These are phyloP conservation scores for Botia almorhae DNA, from an alignment of 2,797 vertebrate genomes.

Conservation along the genomic window DNA sequence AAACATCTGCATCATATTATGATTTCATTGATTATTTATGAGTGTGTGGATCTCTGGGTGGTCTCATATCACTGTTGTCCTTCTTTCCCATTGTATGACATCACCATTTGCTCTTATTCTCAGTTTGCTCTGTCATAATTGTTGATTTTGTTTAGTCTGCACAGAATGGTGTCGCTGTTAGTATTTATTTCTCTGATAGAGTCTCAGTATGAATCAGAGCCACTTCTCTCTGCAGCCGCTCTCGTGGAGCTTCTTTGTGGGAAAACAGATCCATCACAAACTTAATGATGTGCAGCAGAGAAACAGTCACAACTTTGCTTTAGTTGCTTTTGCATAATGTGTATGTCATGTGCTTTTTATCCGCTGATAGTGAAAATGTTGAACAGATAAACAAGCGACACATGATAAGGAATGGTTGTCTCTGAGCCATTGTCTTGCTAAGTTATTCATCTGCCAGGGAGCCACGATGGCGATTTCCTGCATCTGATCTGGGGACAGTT, in stretches of 20 bases:
- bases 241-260: background rate
- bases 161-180: constrained; percentile 9
- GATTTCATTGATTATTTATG: constrained; percentile 59
- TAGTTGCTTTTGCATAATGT: too few species aligned
- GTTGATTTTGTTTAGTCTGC: background rate
- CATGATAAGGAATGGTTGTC: background rate
- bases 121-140: constrained; percentile 10
- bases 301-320: too few species aligned
- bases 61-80: constrained; percentile 14
- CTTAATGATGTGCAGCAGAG: background rate
- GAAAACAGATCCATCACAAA: background rate
- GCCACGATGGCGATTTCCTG: constrained; percentile 44
- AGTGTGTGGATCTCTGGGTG: constrained; percentile 50
- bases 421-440: constrained; percentile 31
- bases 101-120: constrained; percentile 24
- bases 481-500: constrained; percentile 42
- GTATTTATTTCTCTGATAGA: constrained; percentile 36
- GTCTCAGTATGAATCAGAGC: constrained; percentile 19
- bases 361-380: background rate
- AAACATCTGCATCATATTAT: constrained; percentile 46
- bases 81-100: constrained; percentile 10
- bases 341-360: constrained; percentile 12
- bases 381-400: background rate
- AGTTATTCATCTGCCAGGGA: constrained; percentile 27
- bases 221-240: background rate